phyloP scores from a whole-genome alignment of 2,888 invertebrate genomes.

The Xestoiulus laeticollis region DNA sequence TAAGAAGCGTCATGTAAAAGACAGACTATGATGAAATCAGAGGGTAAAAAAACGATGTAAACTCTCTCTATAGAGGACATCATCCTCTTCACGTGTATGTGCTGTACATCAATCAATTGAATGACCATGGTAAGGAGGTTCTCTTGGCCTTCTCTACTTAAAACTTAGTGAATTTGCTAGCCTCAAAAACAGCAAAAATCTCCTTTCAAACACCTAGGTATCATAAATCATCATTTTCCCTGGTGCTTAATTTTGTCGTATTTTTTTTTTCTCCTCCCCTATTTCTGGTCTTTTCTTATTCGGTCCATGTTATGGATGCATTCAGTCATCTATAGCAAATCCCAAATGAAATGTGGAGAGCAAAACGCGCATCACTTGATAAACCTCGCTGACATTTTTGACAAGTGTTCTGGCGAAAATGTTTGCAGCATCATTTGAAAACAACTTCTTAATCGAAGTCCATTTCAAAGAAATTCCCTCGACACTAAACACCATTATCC shows the following conservation, averaged over 20 bases:
- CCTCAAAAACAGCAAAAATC: slow-evolving; percentile 21
- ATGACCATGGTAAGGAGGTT: not conserved
- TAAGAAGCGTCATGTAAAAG: not conserved
- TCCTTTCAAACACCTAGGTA: slow-evolving; percentile 2
- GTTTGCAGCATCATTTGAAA: slow-evolving; percentile 6
- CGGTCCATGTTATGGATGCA: slow-evolving; percentile 10
- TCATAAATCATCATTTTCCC: slow-evolving; percentile 37
- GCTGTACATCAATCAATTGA: not conserved
- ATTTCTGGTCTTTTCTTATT: too few species aligned
- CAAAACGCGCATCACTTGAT: slow-evolving; percentile 28
- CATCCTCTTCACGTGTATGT: not conserved
- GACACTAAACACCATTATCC: not conserved
- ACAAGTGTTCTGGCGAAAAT: slow-evolving; percentile 21
- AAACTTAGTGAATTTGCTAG: slow-evolving; percentile 11
- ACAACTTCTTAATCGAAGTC: slow-evolving; percentile 37
- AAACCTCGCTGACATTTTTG: slow-evolving; percentile 28
- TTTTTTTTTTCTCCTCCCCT: not conserved
- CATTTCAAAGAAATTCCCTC: not conserved
- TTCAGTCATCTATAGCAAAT: slow-evolving; percentile 22
- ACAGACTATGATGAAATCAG: not conserved
- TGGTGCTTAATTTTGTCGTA: slow-evolving; percentile 1
- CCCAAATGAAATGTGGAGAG: slow-evolving; percentile 19
- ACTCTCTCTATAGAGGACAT: not conserved
- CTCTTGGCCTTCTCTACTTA: not conserved
- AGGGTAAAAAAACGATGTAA: not conserved